A percentile compares a stretch with the other conserved stretches of the same genome.
phyloP scores from a whole-genome alignment of 2,113 vertebrate species.

The Oceanites oceanicus region DNA sequence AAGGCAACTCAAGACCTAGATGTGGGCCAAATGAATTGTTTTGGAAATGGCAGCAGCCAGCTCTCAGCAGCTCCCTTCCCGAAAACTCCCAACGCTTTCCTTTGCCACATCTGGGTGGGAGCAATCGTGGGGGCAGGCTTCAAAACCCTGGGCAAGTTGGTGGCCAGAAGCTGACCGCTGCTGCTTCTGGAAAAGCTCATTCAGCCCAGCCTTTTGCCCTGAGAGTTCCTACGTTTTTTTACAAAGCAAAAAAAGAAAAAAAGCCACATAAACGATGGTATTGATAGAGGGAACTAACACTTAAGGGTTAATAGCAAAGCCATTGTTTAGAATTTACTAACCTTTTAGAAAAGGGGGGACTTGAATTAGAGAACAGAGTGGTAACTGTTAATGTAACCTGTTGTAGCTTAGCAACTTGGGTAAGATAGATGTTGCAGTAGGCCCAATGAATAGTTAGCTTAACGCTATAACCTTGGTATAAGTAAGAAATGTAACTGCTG shows the following conservation, averaged over 20 bases:
- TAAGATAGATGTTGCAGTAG: no score
- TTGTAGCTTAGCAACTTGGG: no score
- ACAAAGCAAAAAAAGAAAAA: neutral
- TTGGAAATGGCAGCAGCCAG: neutral
- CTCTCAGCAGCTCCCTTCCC: neutral
- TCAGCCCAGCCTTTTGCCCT: neutral
- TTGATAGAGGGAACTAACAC: no score
- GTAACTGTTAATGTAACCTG: no score
- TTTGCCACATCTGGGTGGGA: neutral
- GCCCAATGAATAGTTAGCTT: no score
- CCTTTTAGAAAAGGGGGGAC: no score
- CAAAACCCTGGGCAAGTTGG: neutral
- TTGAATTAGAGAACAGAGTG: no score
- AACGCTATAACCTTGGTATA: no score
- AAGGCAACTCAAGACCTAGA: neutral
- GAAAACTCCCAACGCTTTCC: neutral
- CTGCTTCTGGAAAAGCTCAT: neutral
- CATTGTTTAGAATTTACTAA: no score
- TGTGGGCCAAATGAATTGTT: neutral
- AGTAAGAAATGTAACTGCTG: no score
- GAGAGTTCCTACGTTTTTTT: neutral
- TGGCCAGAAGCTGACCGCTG: neutral
- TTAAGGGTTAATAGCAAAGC: no score
- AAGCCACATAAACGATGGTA: rapidly evolving
- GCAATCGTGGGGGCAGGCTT: neutral